Conservation (phyloP, 2,113 vertebrate genomes). For the Ceyx melanurus region DNA sequence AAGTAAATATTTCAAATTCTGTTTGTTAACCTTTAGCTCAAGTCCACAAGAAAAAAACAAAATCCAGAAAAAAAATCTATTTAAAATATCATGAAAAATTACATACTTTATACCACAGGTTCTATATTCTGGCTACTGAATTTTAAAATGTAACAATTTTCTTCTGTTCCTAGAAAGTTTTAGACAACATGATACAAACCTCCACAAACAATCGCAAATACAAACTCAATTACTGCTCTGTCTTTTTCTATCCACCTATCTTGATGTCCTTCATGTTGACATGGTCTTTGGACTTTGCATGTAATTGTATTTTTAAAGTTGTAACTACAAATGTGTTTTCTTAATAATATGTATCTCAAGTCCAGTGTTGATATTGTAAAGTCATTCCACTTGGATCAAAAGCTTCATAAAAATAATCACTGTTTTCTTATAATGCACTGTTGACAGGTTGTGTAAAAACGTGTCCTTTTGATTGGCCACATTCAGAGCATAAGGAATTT, state of each 20-base stretch:
- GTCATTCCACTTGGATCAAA: not conserved
- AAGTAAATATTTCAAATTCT: slow-evolving; percentile 37
- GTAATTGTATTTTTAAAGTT: not conserved
- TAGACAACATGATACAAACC: not conserved
- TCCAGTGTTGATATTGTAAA: not conserved
- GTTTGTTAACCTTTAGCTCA: not conserved
- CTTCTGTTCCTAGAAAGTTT: not conserved
- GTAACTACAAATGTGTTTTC: not conserved
- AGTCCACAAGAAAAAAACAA: not conserved
- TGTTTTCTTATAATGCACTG: no score
- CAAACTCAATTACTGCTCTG: not conserved
- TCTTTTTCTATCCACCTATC: not conserved
- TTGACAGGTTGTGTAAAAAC: not conserved
- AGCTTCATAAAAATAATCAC: not conserved
- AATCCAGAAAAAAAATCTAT: not conserved
- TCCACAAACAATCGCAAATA: not conserved
- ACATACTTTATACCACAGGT: not conserved
- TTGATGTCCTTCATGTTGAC: not conserved
- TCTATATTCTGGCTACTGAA: not conserved
- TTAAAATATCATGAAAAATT: not conserved
- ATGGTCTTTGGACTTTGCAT: not conserved
- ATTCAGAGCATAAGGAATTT: accelerated
- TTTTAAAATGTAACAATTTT: not conserved
- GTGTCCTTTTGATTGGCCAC: not conserved
- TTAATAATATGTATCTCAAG: not conserved